A percentile compares a stretch with the other conserved stretches of the same genome.
phyloP scores from a whole-genome alignment of 35 echinoderm and acorn worm genomes.

The Stichopus chloronotus region DNA sequence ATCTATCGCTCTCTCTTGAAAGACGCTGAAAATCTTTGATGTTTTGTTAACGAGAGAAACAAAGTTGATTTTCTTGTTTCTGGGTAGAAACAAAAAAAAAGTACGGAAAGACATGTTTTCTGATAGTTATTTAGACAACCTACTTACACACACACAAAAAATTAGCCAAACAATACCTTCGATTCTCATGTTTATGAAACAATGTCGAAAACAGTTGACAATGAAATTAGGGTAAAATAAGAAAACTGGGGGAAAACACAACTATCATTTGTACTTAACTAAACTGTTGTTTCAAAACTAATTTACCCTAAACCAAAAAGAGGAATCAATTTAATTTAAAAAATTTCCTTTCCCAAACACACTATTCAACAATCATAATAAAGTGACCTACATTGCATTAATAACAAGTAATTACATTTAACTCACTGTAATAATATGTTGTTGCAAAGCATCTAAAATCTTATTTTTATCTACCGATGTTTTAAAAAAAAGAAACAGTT shows the following conservation, averaged over 20 bases:
- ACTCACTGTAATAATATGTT: constrained; percentile 3
- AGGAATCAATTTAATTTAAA: constrained; percentile 9
- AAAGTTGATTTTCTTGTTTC: neutral
- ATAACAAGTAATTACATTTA: neutral
- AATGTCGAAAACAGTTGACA: neutral
- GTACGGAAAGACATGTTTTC: neutral
- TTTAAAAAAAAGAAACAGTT: neutral
- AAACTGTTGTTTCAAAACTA: constrained; percentile 17
- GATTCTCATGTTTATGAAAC: neutral
- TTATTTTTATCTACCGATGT: neutral
- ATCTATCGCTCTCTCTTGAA: neutral
- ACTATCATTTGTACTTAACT: neutral
- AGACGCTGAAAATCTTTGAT: neutral
- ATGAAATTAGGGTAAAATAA: constrained; percentile 26
- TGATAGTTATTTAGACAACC: neutral
- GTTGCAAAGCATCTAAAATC: neutral
- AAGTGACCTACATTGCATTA: constrained; percentile 19
- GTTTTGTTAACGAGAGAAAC: neutral
- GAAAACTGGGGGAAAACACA: neutral
- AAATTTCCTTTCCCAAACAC: neutral
- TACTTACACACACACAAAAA: neutral
- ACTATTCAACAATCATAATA: neutral
- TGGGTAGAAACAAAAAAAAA: neutral
- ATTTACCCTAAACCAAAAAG: neutral
- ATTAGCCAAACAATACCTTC: neutral